These are phyloP conservation scores for Drosophila willistoni DNA, from an alignment of 1,140 invertebrate genomes.

Conservation along the genomic window DNA sequence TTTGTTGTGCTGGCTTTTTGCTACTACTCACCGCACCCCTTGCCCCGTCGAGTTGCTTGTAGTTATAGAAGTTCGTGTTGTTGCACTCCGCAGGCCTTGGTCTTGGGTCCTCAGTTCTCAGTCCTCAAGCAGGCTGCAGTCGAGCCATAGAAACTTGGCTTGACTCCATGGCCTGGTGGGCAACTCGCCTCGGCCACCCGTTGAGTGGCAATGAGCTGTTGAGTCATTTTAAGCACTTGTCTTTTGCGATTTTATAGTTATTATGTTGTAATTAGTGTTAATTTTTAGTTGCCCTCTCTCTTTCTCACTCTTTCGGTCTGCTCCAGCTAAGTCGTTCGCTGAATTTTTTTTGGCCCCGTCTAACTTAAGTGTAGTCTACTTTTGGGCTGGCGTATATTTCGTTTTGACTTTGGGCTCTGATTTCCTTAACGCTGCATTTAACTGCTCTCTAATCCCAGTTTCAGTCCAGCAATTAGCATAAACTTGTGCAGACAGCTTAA, in stretches of 20 bases:
- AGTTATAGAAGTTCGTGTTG: too few relatives aligned
- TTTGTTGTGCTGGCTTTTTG: conserved; percentile 61
- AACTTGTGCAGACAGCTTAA: conserved; percentile 37
- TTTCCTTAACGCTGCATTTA: conserved; percentile 38
- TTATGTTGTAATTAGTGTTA: conserved; percentile 77
- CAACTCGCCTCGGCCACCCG: conserved; percentile 19
- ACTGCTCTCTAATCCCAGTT: conserved; percentile 61
- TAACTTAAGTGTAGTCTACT: conserved; percentile 44
- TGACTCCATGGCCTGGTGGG: conserved; percentile 36
- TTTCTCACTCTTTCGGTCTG: not conserved
- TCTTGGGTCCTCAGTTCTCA: not conserved
- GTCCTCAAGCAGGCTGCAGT: conserved; percentile 24
- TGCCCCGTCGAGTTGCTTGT: not conserved
- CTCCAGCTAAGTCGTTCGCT: not conserved
- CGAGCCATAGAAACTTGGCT: conserved; percentile 30
- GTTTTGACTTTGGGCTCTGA: conserved; percentile 16
- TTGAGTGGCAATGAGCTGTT: conserved; percentile 70
- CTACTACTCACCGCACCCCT: conserved; percentile 23
- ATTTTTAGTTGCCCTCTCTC: conserved; percentile 40
- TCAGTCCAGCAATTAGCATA: conserved; percentile 53
- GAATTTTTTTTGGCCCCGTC: conserved; percentile 35
- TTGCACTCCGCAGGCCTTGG: conserved; percentile 35
- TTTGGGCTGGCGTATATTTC: conserved; percentile 18
- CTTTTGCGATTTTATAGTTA: conserved; percentile 73
- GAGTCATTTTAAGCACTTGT: conserved; percentile 66